Conservation (phyloP, 1,140 invertebrate species). For the Zophobas morio region DNA sequence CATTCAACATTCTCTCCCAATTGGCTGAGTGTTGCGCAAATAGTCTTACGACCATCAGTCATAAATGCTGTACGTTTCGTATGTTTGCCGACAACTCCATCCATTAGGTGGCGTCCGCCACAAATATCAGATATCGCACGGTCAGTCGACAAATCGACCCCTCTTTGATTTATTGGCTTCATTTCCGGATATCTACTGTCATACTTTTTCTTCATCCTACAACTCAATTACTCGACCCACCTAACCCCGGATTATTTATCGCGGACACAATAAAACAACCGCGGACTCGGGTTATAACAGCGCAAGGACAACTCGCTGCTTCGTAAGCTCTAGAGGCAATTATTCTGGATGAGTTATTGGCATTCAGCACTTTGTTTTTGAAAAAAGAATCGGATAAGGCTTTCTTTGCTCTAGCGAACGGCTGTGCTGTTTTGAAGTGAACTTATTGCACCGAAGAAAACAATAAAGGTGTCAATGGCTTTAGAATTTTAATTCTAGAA, state of each 20-base stretch:
- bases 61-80: constrained; percentile 40
- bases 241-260: constrained; percentile 44
- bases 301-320: constrained; percentile 11
- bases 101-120: constrained; percentile 62
- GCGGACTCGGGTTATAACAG: neutral
- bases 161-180: constrained; percentile 63
- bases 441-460: too few relatives aligned
- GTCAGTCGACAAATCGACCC: constrained; percentile 63
- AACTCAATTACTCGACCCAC: constrained; percentile 57
- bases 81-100: constrained; percentile 62
- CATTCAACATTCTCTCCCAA: constrained; percentile 18
- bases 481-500: too few relatives aligned
- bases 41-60: constrained; percentile 27
- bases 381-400: too few relatives aligned
- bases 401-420: too few relatives aligned
- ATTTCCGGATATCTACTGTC: constrained; percentile 59
- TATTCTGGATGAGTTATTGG: constrained; percentile 26
- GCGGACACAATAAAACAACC: constrained; percentile 37
- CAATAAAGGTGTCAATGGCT: too few relatives aligned
- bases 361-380: neutral
- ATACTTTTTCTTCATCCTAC: constrained; percentile 58
- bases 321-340: constrained; percentile 16
- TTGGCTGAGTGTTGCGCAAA: constrained; percentile 24
- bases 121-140: constrained; percentile 62
- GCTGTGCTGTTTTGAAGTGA: too few relatives aligned